These are phyloP conservation scores for Cherax destructor DNA, from an alignment of 1,140 invertebrate genomes.

Conservation along the genomic window DNA sequence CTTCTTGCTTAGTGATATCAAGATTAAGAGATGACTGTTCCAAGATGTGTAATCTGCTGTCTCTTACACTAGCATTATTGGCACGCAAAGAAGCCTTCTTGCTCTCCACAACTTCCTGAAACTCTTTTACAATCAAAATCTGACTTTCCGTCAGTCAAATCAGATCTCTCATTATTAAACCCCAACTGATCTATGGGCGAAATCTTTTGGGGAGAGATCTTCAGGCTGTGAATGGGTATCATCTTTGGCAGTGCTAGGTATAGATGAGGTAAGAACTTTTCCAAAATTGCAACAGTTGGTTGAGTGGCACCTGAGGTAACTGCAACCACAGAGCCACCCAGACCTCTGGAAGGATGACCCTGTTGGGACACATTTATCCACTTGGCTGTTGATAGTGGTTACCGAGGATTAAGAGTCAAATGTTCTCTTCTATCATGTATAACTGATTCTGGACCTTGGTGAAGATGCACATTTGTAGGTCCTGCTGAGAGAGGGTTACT, in stretches of 20 bases:
- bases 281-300: conserved; percentile 75
- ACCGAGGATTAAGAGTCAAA: conserved; percentile 15
- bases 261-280: conserved; percentile 73
- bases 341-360: conserved; percentile 16
- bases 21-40: conserved; percentile 17
- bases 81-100: conserved; percentile 69
- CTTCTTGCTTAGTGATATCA: conserved; percentile 26
- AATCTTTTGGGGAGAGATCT: conserved; percentile 66
- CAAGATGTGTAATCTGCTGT: conserved; percentile 28
- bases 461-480: not conserved
- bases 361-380: conserved; percentile 6
- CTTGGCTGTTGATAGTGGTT: conserved; percentile 23
- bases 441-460: conserved; percentile 55
- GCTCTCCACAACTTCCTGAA: conserved; percentile 37
- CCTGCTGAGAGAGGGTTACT: conserved; percentile 25
- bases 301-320: conserved; percentile 71
- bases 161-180: conserved; percentile 50
- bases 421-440: conserved; percentile 65
- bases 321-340: conserved; percentile 2
- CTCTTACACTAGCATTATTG: conserved; percentile 52
- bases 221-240: conserved; percentile 58
- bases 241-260: conserved; percentile 77
- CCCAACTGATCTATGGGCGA: conserved; percentile 57
- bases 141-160: conserved; percentile 17
- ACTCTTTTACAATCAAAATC: conserved; percentile 4